Percentiles rank a stretch among this genome's conserved stretches.
phyloP scores from a whole-genome alignment of 2,888 invertebrate species.

The Drymonia ruficornis region DNA sequence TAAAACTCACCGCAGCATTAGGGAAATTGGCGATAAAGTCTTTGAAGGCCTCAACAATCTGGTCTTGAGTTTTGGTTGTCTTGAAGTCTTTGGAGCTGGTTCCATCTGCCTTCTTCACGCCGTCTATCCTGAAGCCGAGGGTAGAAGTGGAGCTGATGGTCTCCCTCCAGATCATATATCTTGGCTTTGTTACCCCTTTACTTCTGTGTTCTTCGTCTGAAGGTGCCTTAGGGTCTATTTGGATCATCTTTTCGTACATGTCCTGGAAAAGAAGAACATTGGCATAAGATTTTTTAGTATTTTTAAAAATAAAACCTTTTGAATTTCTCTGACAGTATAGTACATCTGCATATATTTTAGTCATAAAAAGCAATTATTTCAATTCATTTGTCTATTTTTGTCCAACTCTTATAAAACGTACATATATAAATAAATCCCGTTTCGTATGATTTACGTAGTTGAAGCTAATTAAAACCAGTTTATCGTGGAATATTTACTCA shows the following conservation, averaged over 20 bases:
- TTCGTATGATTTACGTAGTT: slow-evolving; percentile 47
- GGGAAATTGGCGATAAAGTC: slow-evolving; percentile 93
- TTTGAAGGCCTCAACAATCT: slow-evolving; percentile 91
- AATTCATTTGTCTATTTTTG: too few relatives aligned
- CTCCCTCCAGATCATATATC: slow-evolving; percentile 98
- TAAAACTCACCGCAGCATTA: slow-evolving; percentile 89
- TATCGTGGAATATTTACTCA: slow-evolving; percentile 40
- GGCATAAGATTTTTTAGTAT: background rate
- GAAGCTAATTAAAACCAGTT: slow-evolving; percentile 40
- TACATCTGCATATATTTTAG: too few relatives aligned
- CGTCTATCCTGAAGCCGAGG: slow-evolving; percentile 98
- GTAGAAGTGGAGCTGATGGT: slow-evolving; percentile 98
- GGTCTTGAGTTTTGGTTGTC: slow-evolving; percentile 94
- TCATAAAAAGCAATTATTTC: too few relatives aligned
- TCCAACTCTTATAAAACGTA: slow-evolving; percentile 14
- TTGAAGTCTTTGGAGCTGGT: slow-evolving; percentile 98
- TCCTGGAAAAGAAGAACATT: slow-evolving; percentile 84
- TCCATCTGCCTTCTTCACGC: slow-evolving; percentile 94
- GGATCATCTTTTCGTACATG: slow-evolving; percentile 99
- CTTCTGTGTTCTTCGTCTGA: slow-evolving; percentile 94
- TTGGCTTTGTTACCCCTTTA: slow-evolving; percentile 96
- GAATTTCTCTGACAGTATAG: too few relatives aligned
- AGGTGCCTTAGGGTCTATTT: slow-evolving; percentile 95
- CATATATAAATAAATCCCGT: slow-evolving; percentile 21
- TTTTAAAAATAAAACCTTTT: background rate